A percentile compares a stretch with the other conserved stretches of the same genome.
Conservation (phyloP, 2,113 vertebrate species). For the Castor canadensis region DNA sequence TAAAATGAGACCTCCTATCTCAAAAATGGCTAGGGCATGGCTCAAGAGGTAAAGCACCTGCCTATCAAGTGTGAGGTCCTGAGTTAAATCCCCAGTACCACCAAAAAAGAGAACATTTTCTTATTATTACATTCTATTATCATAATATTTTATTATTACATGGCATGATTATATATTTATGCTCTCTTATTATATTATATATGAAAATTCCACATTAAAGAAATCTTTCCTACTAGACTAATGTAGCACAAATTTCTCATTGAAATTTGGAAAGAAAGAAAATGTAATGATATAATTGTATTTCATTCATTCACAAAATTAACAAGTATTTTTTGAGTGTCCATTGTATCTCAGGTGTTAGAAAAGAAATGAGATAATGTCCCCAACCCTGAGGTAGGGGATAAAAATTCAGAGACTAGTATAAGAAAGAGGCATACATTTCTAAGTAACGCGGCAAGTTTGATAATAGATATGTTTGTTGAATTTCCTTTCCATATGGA, state of each 20-base stretch:
- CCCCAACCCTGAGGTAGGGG: background rate
- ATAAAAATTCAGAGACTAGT: background rate
- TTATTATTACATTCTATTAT: background rate
- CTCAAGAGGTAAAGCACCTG: too few species aligned
- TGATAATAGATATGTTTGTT: background rate
- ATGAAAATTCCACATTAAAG: background rate
- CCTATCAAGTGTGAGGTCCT: too few species aligned
- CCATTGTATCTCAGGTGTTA: background rate
- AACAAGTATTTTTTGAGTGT: background rate
- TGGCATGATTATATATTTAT: background rate
- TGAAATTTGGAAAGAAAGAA: constrained; percentile 25
- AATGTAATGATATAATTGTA: background rate
- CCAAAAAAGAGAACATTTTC: too few species aligned
- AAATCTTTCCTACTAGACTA: background rate
- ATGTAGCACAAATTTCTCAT: background rate
- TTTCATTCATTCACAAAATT: background rate
- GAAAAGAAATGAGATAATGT: background rate
- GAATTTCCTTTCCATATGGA: constrained; percentile 36
- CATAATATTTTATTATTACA: background rate
- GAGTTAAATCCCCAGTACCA: too few species aligned
- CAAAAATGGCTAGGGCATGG: too few species aligned
- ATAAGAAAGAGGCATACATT: background rate
- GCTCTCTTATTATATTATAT: background rate
- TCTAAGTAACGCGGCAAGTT: background rate
- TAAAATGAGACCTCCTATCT: too few species aligned